Evolutionary conservation across 2,113 vertebrate genomes (phyloP).

Genomic region (Pleuronectes platessa): DNA sequence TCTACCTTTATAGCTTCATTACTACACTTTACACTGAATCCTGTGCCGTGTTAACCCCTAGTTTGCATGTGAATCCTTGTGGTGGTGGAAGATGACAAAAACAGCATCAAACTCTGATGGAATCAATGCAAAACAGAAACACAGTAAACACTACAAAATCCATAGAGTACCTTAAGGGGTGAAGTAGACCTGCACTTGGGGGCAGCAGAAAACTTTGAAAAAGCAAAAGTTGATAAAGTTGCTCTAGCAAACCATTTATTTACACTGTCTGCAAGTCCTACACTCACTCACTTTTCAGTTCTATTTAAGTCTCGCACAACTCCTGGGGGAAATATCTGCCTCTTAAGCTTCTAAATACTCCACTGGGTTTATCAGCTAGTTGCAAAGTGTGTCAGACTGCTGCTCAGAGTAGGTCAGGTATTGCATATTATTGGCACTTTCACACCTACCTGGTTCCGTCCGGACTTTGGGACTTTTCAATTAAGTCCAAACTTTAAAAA

Average conservation of each 20-base stretch:
- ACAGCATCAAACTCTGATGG: too few species aligned
- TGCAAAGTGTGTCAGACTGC: not conserved
- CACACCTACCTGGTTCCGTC: not conserved
- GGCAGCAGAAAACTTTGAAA: not conserved
- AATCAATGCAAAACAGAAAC: too few species aligned
- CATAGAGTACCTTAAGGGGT: not conserved
- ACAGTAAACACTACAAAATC: not conserved
- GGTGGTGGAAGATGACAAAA: not conserved
- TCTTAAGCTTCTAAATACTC: not conserved
- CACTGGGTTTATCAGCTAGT: not conserved
- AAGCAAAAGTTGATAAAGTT: not conserved
- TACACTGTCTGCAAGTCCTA: not conserved
- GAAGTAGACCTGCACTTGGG: not conserved
- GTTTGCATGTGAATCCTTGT: not conserved
- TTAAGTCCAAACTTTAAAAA: too few species aligned
- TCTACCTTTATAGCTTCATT: conserved; percentile 9
- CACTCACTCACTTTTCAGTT: not conserved
- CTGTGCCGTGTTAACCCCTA: not conserved
- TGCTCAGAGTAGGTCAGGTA: not conserved
- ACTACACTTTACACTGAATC: conserved; percentile 12
- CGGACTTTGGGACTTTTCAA: too few species aligned
- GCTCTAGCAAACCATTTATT: not conserved
- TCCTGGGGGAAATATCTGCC: not conserved
- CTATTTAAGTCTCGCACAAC: not conserved
- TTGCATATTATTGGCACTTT: not conserved